A percentile compares a stretch with the other conserved stretches of the same genome.
Evolutionary conservation across 1,140 invertebrate species (phyloP).

Genomic region (Drosophila biarmipes): DNA sequence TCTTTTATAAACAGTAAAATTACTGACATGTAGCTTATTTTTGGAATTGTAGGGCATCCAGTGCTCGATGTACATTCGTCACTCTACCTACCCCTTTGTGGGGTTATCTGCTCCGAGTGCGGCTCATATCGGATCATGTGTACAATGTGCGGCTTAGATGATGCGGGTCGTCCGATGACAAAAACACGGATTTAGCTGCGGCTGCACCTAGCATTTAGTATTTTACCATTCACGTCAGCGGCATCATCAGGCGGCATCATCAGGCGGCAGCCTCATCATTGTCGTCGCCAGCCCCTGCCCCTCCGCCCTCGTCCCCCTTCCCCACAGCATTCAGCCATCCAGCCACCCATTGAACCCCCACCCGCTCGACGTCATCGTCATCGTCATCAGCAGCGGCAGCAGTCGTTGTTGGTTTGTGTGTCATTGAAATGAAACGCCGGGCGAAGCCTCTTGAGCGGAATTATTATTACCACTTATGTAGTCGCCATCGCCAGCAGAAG

Average conservation of each 20-base stretch:
- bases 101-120: conserved; percentile 11
- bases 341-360: background rate
- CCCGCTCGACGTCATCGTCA: conserved; percentile 16
- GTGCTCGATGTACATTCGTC: background rate
- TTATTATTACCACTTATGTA: conserved; percentile 83
- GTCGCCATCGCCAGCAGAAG: conserved; percentile 51
- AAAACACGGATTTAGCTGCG: conserved; percentile 52
- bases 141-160: conserved; percentile 30
- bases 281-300: conserved; percentile 5
- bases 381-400: conserved; percentile 41
- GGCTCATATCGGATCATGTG: conserved; percentile 36
- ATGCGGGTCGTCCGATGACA: conserved; percentile 53
- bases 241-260: conserved; percentile 36
- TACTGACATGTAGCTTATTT: no score
- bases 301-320: background rate
- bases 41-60: background rate
- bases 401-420: conserved; percentile 73
- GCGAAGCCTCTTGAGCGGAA: conserved; percentile 81
- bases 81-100: background rate
- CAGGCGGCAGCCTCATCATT: conserved; percentile 24
- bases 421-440: conserved; percentile 81
- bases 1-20: no score
- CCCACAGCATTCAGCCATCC: background rate
- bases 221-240: conserved; percentile 48
- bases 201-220: conserved; percentile 48